A percentile compares a stretch with the other conserved stretches of the same genome.
Evolutionary conservation across 2,888 invertebrate species (phyloP).

Genomic region (Oscheius onirici): DNA sequence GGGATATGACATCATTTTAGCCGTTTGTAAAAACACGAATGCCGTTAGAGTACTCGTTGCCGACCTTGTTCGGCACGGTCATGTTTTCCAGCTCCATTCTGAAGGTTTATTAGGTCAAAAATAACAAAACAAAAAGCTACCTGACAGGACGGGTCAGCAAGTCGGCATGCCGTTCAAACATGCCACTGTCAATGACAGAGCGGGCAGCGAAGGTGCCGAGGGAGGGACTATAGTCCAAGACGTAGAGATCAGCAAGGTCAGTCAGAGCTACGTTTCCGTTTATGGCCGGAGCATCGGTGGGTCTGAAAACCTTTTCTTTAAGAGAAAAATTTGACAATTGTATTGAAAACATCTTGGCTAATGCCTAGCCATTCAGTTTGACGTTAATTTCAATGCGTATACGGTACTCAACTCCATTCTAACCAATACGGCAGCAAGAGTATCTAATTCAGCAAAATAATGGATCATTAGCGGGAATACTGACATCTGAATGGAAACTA

Average conservation of each 20-base stretch:
- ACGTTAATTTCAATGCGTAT: too few species aligned
- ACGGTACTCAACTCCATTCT: too few species aligned
- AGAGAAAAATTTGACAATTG: too few species aligned
- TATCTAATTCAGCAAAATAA: too few species aligned
- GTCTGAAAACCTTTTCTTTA: neutral
- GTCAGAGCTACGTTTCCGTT: constrained; percentile 34
- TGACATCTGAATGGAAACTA: too few species aligned
- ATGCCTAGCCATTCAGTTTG: too few species aligned
- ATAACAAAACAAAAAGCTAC: neutral
- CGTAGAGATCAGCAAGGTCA: constrained; percentile 66
- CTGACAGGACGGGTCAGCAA: neutral
- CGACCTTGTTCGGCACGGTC: constrained; percentile 14
- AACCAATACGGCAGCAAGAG: too few species aligned
- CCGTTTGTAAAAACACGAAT: constrained; percentile 15
- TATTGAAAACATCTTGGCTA: too few species aligned
- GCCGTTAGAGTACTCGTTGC: neutral
- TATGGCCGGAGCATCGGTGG: neutral
- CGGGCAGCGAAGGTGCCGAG: constrained; percentile 9
- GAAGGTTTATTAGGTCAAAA: neutral
- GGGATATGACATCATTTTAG: constrained; percentile 9
- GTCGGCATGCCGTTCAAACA: neutral
- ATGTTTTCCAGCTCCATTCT: constrained; percentile 10
- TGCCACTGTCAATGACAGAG: neutral
- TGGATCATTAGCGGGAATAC: too few species aligned
- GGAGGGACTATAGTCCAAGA: constrained; percentile 58